Conservation (phyloP, 2,113 vertebrate genomes). For the Perccottus glenii region DNA sequence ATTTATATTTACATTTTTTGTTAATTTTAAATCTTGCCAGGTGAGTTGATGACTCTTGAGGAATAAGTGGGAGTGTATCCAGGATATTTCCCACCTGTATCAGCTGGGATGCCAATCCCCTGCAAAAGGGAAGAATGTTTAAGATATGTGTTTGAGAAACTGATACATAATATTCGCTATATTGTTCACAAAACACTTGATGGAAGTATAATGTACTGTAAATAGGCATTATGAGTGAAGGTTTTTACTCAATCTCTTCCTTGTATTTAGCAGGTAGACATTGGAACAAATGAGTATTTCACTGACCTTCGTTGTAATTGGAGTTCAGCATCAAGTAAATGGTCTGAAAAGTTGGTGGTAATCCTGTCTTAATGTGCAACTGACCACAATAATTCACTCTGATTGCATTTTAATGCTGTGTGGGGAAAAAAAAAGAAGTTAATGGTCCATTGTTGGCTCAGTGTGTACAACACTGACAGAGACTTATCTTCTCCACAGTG, state of each 20-base stretch:
- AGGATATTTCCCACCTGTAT: too few relatives aligned
- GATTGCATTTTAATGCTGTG: slow-evolving; percentile 73
- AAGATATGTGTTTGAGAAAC: too few relatives aligned
- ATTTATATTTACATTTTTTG: neutral
- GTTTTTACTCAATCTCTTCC: neutral
- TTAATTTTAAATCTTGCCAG: too few relatives aligned
- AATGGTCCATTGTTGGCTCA: slow-evolving; percentile 60
- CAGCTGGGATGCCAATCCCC: too few relatives aligned
- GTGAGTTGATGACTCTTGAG: too few relatives aligned
- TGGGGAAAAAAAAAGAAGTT: slow-evolving; percentile 48
- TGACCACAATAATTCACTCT: slow-evolving; percentile 70
- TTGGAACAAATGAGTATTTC: slow-evolving; percentile 26
- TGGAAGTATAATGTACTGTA: neutral
- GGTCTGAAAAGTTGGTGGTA: slow-evolving; percentile 58
- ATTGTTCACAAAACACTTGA: neutral
- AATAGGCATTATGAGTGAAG: neutral
- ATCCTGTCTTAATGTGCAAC: slow-evolving; percentile 55
- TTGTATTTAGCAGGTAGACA: slow-evolving; percentile 17
- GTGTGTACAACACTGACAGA: slow-evolving; percentile 56
- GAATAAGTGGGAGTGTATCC: too few relatives aligned
- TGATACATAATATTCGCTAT: too few relatives aligned
- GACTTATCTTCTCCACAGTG: slow-evolving; percentile 62
- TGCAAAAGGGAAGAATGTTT: too few relatives aligned
- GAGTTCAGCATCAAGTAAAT: slow-evolving; percentile 64
- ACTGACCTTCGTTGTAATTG: slow-evolving; percentile 59